Evolutionary conservation across 2,113 vertebrate genomes (phyloP), one percentile per base, ranked within the genome.

Genomic region (Peromyscus leucopus): DNA sequence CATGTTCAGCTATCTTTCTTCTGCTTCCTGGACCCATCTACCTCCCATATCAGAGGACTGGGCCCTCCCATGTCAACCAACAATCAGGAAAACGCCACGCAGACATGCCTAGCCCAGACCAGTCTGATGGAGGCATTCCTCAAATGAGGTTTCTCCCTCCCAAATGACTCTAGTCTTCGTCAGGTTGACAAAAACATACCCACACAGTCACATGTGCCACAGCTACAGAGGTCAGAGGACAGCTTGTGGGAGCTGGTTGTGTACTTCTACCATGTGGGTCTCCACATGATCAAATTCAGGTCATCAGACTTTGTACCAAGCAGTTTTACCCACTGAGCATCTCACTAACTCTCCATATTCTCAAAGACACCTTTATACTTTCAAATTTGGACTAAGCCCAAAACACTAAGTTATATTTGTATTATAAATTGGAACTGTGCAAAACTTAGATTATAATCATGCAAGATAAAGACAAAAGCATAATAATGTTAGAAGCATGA

Each of bases 391-490:
- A 59, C n/a, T 11, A 31, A 88, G 88, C 65, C 74, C 65, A 65
- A 88, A 85, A 55, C 28, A 76, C 42, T 86, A 76, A 80, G 7
- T 78, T 88, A 57, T 55, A 19, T 91, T 72, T 89, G 33, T 78
- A 63, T n/a, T 76, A 4, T 24, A 93, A 93, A 88, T 1, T 67
- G 36, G 61, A 89, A 91, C 65, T 74, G 15, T 42, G 6, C 83
- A 94, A 85, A 92, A 4, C 4, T 55, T 80, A 59, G 48, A 75
- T 61, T 74, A 79, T 87, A 76, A 65, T 57, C 19, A 51, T 9
- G 15, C 3, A 84, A 51, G 63, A 48, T 92, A 83, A 95, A 96
- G 88, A 89, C 26, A 67, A 90, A 94, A 82, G 59, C 21, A 46
- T 65, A 69, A 46, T 65, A 69, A n/a, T 5, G 2, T 2, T 71